A percentile compares a stretch with the other conserved stretches of the same genome.
Evolutionary conservation across 2,113 vertebrate genomes (phyloP).

Genomic region (Bujurquina vittata): DNA sequence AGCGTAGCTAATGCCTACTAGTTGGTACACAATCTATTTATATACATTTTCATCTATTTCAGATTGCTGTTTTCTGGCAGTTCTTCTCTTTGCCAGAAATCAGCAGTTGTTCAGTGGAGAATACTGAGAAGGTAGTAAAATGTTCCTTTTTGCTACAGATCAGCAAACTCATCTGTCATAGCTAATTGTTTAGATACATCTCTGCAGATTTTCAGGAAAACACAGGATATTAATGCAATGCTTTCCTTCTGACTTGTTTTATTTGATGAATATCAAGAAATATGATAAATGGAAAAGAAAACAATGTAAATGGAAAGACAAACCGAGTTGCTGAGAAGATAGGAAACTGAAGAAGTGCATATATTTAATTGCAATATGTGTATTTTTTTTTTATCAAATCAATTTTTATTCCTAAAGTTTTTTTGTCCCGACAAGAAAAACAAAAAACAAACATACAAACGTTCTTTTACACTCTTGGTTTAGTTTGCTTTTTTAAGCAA

Average conservation of each 20-base stretch:
- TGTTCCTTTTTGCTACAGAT: slow-evolving; percentile 7
- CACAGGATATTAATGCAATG: slow-evolving; percentile 52
- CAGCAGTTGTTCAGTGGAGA: slow-evolving; percentile 1
- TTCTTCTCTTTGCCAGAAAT: slow-evolving; percentile 10
- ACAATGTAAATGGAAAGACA: background rate
- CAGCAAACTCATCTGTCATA: slow-evolving; percentile 30
- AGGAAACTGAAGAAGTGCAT: background rate
- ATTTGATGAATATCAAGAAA: slow-evolving; percentile 43
- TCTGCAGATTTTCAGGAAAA: slow-evolving; percentile 45
- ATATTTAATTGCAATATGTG: background rate
- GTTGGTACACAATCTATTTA: background rate
- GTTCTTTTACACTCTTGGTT: background rate
- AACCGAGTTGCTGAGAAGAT: background rate
- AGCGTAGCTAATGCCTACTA: background rate
- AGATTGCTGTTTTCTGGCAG: slow-evolving; percentile 1
- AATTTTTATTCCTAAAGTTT: background rate
- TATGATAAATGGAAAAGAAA: background rate
- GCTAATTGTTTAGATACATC: slow-evolving; percentile 25
- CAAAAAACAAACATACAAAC: background rate
- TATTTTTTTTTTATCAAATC: background rate
- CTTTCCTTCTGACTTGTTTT: slow-evolving; percentile 42
- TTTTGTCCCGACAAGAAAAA: background rate
- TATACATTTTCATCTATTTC: background rate
- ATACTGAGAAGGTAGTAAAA: background rate
- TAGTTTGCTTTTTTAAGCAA: background rate